These are phyloP conservation scores for Haliaeetus leucogaster DNA, from an alignment of 2,113 vertebrate species.

Conservation along the genomic window DNA sequence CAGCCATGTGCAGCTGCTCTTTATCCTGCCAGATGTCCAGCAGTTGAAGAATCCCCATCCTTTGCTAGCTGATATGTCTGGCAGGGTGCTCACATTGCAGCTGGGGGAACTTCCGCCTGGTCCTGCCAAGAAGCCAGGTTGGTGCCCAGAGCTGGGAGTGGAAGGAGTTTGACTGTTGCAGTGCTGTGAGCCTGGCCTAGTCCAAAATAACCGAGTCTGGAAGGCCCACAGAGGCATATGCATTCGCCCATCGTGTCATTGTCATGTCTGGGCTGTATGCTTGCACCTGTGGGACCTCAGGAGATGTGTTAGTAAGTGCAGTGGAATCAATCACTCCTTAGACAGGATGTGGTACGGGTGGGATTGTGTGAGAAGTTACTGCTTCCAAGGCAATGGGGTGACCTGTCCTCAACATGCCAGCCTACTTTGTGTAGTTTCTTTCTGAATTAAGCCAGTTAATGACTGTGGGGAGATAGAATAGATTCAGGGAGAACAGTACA, in stretches of 20 bases:
- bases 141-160: background rate
- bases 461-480: background rate
- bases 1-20: background rate
- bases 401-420: background rate
- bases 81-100: background rate
- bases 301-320: background rate
- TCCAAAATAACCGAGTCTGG: background rate
- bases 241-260: accelerated
- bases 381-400: background rate
- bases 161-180: background rate
- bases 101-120: background rate
- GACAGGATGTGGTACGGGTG: background rate
- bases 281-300: background rate
- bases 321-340: background rate
- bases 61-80: background rate
- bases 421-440: background rate
- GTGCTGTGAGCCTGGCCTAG: background rate
- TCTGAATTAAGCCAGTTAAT: background rate
- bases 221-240: too few species aligned
- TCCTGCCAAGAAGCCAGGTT: background rate
- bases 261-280: background rate
- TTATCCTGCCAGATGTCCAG: background rate
- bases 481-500: background rate
- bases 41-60: background rate
- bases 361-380: background rate